These are phyloP conservation scores for Pterostichus niger DNA, from an alignment of 2,888 invertebrate genomes.

Conservation along the genomic window DNA sequence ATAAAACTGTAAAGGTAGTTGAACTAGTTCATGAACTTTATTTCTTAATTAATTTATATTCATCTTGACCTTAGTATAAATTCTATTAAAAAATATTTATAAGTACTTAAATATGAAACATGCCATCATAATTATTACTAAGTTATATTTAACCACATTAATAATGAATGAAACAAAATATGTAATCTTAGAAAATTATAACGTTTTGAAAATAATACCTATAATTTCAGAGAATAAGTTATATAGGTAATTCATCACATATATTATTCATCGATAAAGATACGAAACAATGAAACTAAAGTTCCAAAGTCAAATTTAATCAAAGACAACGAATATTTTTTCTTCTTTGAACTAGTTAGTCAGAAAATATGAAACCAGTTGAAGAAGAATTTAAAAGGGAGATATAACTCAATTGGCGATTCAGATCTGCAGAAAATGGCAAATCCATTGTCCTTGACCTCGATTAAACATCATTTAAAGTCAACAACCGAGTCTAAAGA, in stretches of 20 bases:
- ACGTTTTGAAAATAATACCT: background rate
- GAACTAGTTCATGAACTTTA: conserved; percentile 3
- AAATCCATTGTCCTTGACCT: background rate
- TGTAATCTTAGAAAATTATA: background rate
- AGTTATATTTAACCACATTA: conserved; percentile 24
- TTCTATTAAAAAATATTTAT: background rate
- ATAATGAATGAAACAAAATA: conserved; percentile 15
- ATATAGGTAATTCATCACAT: background rate
- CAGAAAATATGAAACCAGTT: background rate
- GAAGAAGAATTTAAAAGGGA: background rate
- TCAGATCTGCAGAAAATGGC: background rate
- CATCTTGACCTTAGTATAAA: background rate
- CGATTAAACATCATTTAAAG: conserved; percentile 11
- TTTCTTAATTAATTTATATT: background rate
- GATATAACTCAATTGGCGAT: background rate
- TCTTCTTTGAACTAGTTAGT: background rate
- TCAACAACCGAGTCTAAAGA: background rate
- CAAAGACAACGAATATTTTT: background rate
- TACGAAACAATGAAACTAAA: conserved; percentile 8
- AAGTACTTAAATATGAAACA: background rate
- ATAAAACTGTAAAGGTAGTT: background rate
- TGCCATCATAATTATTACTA: background rate
- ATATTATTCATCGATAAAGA: conserved; percentile 13
- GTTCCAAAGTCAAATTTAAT: conserved; percentile 9
- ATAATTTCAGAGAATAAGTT: conserved; percentile 4